Evolutionary conservation across 2,113 vertebrate genomes (phyloP).

Genomic region (Solea senegalensis): DNA sequence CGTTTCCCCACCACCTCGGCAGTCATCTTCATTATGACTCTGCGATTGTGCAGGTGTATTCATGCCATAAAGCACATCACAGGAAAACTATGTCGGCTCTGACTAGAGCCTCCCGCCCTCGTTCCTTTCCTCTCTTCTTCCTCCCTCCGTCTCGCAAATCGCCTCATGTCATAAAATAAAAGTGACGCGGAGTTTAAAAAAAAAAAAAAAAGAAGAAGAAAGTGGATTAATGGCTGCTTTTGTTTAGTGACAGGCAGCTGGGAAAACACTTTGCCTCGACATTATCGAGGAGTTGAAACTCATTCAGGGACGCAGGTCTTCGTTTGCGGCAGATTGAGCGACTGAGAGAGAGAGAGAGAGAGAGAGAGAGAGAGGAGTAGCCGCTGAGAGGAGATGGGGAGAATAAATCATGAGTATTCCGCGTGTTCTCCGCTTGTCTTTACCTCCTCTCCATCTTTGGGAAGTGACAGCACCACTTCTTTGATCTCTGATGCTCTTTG

Average conservation of each 20-base stretch:
- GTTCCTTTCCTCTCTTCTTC: background rate
- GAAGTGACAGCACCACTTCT: constrained; percentile 41
- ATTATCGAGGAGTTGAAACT: constrained; percentile 16
- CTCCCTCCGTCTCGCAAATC: background rate
- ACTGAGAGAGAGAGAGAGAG: background rate
- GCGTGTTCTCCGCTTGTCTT: background rate
- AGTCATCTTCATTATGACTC: constrained; percentile 56
- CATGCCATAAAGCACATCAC: constrained; percentile 50
- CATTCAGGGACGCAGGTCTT: constrained; percentile 14
- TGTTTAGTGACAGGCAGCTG: constrained; percentile 12
- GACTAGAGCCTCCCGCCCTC: constrained; percentile 11
- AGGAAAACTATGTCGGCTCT: constrained; percentile 46
- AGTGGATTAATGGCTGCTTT: constrained; percentile 16
- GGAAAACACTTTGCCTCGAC: background rate
- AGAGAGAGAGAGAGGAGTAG: background rate
- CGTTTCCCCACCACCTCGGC: constrained; percentile 40
- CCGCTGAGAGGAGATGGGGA: constrained; percentile 1
- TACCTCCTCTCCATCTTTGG: constrained; percentile 12
- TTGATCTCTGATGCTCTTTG: constrained; percentile 49
- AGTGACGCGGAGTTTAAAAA: background rate
- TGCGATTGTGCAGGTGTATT: constrained; percentile 40
- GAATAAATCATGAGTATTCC: constrained; percentile 34
- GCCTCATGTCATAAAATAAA: constrained; percentile 19
- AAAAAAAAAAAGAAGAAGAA: background rate
- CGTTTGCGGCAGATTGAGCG: constrained; percentile 17